These are phyloP conservation scores for Coendou prehensilis DNA, from an alignment of 2,797 vertebrate species.

Conservation along the genomic window DNA sequence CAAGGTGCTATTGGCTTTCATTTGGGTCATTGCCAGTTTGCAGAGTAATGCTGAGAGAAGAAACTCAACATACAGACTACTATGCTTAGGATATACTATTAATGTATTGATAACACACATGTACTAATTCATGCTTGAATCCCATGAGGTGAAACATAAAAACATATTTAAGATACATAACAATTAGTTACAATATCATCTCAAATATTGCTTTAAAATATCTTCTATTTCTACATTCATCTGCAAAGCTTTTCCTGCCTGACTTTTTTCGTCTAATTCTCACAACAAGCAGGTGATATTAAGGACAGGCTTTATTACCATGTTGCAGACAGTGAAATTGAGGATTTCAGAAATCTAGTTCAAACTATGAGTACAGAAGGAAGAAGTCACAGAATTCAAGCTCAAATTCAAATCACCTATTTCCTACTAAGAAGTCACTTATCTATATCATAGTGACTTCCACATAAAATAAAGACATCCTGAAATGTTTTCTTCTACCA, in stretches of 20 bases:
- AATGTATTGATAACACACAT: neutral
- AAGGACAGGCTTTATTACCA: neutral
- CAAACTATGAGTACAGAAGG: neutral
- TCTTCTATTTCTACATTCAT: neutral
- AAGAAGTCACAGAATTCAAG: conserved; percentile 23
- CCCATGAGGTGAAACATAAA: conserved; percentile 52
- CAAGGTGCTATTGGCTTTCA: neutral
- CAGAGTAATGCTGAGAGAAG: neutral
- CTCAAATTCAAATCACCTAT: neutral
- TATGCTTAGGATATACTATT: neutral
- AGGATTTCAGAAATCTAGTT: conserved; percentile 2
- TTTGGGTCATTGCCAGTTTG: neutral
- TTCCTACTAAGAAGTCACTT: neutral
- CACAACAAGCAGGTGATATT: neutral
- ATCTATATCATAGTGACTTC: neutral
- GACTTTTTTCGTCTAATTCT: conserved; percentile 1
- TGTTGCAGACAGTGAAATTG: neutral
- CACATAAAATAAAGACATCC: conserved; percentile 36
- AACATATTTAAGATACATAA: conserved; percentile 8
- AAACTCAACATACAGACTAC: neutral
- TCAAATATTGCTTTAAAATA: neutral
- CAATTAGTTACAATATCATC: conserved; percentile 17
- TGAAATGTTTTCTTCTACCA: conserved; percentile 8
- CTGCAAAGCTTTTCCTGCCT: conserved; percentile 3
- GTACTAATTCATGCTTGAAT: conserved; percentile 1